Conservation (phyloP, 2,888 invertebrate genomes). For the Epinotia nisella region DNA sequence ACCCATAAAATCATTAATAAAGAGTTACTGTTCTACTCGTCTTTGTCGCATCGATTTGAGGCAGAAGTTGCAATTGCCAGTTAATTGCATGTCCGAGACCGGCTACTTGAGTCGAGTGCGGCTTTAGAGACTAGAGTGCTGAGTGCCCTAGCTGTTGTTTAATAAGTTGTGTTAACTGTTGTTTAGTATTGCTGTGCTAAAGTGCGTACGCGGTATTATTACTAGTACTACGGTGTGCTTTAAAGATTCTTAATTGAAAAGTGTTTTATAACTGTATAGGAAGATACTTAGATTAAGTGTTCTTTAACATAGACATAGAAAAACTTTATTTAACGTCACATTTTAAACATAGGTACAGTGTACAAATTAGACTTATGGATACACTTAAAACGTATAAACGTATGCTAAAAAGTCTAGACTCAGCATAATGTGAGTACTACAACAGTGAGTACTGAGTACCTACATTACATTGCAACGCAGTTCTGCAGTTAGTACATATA, state of each 20-base stretch:
- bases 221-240: background rate
- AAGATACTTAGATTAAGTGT: too few relatives aligned
- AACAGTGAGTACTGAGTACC: too few relatives aligned
- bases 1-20: background rate
- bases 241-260: conserved; percentile 4
- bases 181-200: background rate
- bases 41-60: conserved; percentile 11
- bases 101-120: conserved; percentile 20
- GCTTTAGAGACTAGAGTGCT: conserved; percentile 3
- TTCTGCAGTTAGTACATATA: too few relatives aligned
- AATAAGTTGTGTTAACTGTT: conserved; percentile 8
- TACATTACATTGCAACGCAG: too few relatives aligned
- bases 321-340: too few relatives aligned
- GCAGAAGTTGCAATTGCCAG: conserved; percentile 28
- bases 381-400: too few relatives aligned
- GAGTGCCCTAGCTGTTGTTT: conserved; percentile 19
- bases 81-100: conserved; percentile 22
- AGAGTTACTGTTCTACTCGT: conserved; percentile 1
- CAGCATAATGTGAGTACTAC: too few relatives aligned
- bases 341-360: too few relatives aligned
- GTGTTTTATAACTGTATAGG: too few relatives aligned
- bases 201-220: background rate
- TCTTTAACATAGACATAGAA: too few relatives aligned
- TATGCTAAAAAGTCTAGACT: too few relatives aligned
- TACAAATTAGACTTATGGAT: too few relatives aligned